phyloP scores from a whole-genome alignment of 1,140 invertebrate species.

The Ceratosolen fusciceps region DNA sequence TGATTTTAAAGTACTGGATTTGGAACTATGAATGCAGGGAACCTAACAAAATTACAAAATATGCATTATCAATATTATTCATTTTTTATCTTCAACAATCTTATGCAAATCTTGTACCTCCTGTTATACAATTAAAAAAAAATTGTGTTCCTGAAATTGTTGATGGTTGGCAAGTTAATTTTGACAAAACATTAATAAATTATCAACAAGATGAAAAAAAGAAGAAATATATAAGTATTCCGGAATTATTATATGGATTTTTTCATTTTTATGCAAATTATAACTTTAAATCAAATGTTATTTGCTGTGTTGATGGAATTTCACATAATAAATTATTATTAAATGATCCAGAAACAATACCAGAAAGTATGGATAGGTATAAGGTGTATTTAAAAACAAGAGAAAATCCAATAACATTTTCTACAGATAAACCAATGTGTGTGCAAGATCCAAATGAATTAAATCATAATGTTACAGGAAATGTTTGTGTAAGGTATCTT shows the following conservation, averaged over 20 bases:
- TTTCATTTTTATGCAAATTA: conserved; percentile 74
- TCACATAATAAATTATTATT: conserved; percentile 68
- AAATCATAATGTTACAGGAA: conserved; percentile 70
- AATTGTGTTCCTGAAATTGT: conserved; percentile 53
- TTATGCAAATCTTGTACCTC: conserved; percentile 65
- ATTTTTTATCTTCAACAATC: conserved; percentile 78
- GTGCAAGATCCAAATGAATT: conserved; percentile 78
- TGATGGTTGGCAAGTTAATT: conserved; percentile 72
- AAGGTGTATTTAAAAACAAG: conserved; percentile 60
- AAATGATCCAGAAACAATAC: conserved; percentile 60
- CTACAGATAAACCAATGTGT: conserved; percentile 67
- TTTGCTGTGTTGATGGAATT: conserved; percentile 73
- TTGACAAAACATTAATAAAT: conserved; percentile 53
- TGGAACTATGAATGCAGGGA: conserved; percentile 72
- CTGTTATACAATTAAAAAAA: conserved; percentile 65
- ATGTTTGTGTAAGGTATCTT: conserved; percentile 54
- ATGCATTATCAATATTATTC: conserved; percentile 75
- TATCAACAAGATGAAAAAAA: conserved; percentile 43
- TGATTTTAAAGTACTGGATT: conserved; percentile 81
- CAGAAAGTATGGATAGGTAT: conserved; percentile 68
- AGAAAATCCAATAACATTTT: conserved; percentile 58
- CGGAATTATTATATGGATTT: conserved; percentile 74
- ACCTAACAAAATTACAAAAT: conserved; percentile 73
- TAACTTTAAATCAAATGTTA: conserved; percentile 69
- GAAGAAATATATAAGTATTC: conserved; percentile 57